These are phyloP conservation scores for Grammomys dolichurus DNA, from an alignment of 2,113 vertebrate species.

Conservation along the genomic window DNA sequence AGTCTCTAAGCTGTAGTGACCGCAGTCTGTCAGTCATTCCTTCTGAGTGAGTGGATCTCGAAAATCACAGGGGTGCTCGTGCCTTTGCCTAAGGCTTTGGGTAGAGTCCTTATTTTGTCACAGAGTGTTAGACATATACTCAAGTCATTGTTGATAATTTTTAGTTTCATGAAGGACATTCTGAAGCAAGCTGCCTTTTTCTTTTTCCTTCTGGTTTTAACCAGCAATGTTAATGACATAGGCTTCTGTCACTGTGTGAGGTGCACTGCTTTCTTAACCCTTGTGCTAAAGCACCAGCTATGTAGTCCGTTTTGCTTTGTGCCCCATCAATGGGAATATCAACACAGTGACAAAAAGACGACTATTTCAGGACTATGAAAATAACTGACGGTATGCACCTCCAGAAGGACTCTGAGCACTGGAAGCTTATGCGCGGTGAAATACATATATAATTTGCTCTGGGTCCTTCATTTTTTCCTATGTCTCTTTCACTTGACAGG, in stretches of 20 bases:
- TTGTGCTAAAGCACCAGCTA: not conserved
- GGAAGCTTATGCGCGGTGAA: slow-evolving; percentile 9
- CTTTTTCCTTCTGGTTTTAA: not conserved
- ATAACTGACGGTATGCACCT: slow-evolving; percentile 43
- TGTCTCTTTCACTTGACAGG: not conserved
- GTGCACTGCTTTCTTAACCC: slow-evolving; percentile 10
- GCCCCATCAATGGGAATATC: not conserved
- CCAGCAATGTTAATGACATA: not conserved
- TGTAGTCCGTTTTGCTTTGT: slow-evolving; percentile 34
- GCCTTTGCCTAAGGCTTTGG: slow-evolving; percentile 31
- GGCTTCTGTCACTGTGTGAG: slow-evolving; percentile 5
- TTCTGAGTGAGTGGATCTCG: slow-evolving; percentile 8
- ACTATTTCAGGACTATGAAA: slow-evolving; percentile 10
- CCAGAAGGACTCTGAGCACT: slow-evolving; percentile 6
- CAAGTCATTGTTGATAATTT: slow-evolving; percentile 44
- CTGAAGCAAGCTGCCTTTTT: not conserved
- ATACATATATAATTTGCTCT: not conserved
- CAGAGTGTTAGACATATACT: slow-evolving; percentile 40
- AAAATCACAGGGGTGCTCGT: slow-evolving; percentile 9
- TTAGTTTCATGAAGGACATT: slow-evolving; percentile 59
- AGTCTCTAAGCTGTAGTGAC: not conserved
- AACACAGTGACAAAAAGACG: slow-evolving; percentile 22
- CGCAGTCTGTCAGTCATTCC: slow-evolving; percentile 18
- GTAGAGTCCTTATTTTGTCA: slow-evolving; percentile 57
- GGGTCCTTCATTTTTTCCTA: slow-evolving; percentile 50